Conservation (phyloP, 2,797 vertebrate genomes). For the Micropoecilia bifurca region DNA sequence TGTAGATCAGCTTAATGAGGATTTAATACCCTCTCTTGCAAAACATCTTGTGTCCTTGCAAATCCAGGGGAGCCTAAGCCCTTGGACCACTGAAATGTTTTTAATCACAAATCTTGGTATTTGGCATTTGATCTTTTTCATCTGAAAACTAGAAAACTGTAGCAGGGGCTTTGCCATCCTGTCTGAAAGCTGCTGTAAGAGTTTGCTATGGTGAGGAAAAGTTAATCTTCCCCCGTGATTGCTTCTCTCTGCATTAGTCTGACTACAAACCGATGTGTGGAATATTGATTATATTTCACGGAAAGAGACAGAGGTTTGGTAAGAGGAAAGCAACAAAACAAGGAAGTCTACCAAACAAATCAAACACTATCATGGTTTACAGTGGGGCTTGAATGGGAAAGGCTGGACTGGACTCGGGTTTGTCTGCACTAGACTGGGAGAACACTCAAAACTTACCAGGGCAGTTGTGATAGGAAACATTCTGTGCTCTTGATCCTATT, state of each 20-base stretch:
- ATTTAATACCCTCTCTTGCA: constrained; percentile 71
- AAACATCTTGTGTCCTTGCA: constrained; percentile 71
- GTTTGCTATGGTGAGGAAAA: constrained; percentile 41
- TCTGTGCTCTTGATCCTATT: constrained; percentile 81
- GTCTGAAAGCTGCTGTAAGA: constrained; percentile 21
- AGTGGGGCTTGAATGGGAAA: constrained; percentile 59
- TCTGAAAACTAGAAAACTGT: constrained; percentile 41
- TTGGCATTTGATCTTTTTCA: constrained; percentile 56
- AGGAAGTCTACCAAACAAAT: constrained; percentile 38
- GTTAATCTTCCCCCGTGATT: constrained; percentile 49
- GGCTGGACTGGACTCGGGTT: constrained; percentile 63
- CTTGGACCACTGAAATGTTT: constrained; percentile 56
- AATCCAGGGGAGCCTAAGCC: constrained; percentile 70
- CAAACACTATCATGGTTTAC: constrained; percentile 57
- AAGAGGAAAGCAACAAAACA: constrained; percentile 53
- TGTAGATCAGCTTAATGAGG: constrained; percentile 75
- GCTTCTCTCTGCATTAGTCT: constrained; percentile 40
- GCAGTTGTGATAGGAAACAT: constrained; percentile 81
- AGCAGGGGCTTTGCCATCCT: constrained; percentile 30
- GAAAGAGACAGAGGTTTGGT: constrained; percentile 49
- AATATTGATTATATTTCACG: constrained; percentile 39
- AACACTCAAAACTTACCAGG: constrained; percentile 80
- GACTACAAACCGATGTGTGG: constrained; percentile 35
- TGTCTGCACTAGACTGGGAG: constrained; percentile 69
- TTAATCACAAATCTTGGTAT: constrained; percentile 65